phyloP scores from a whole-genome alignment of 2,113 vertebrate genomes.

The Rutilus rutilus region DNA sequence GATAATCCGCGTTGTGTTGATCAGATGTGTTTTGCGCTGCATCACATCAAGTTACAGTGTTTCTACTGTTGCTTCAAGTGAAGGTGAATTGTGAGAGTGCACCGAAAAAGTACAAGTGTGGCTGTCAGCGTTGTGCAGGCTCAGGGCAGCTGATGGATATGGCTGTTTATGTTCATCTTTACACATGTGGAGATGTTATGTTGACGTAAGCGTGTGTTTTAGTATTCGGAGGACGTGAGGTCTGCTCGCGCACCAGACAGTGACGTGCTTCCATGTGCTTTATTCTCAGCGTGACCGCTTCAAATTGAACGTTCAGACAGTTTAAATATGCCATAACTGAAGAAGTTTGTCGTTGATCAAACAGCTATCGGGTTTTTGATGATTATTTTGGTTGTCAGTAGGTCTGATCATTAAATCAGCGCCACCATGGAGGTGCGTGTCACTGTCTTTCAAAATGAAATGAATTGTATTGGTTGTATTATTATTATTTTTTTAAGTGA shows the following conservation, averaged over 20 bases:
- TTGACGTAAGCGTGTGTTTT: constrained; percentile 75
- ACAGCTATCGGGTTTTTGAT: constrained; percentile 52
- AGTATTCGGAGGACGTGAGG: constrained; percentile 77
- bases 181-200: constrained; percentile 67
- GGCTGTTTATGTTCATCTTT: constrained; percentile 68
- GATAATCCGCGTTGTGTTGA: constrained; percentile 38
- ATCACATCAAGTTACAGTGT: constrained; percentile 64
- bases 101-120: constrained; percentile 59
- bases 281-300: constrained; percentile 31
- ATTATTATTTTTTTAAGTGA: neutral
- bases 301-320: constrained; percentile 3
- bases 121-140: constrained; percentile 37
- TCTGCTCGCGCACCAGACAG: constrained; percentile 71
- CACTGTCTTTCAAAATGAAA: neutral
- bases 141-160: constrained; percentile 36
- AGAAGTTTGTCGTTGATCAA: neutral
- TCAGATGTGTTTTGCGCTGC: constrained; percentile 67
- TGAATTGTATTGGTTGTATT: neutral
- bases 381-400: neutral
- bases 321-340: neutral
- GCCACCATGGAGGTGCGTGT: neutral
- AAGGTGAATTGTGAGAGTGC: constrained; percentile 38
- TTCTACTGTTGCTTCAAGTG: constrained; percentile 48
- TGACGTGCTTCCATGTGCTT: constrained; percentile 61
- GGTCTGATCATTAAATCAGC: neutral